These are phyloP conservation scores for Drosophila recens DNA, from an alignment of 2,888 invertebrate species.

Conservation along the genomic window DNA sequence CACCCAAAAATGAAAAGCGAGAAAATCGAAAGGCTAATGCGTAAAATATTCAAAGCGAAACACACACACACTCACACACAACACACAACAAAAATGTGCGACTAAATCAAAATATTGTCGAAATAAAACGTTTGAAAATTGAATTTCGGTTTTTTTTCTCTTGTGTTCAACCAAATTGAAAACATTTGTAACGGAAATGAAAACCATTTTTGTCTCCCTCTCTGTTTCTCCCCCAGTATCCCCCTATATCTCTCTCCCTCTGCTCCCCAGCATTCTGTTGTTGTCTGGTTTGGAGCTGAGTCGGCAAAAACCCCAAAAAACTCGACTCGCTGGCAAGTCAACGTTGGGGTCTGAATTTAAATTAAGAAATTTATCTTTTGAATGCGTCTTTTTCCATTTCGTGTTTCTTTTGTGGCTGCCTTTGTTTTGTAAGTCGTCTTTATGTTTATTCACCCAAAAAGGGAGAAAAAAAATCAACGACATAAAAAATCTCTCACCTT, in stretches of 20 bases:
- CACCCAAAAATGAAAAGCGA: constrained; percentile 43
- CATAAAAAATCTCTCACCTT: constrained; percentile 68
- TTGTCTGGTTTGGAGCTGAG: constrained; percentile 26
- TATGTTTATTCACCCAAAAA: constrained; percentile 41
- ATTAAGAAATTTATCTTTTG: constrained; percentile 82
- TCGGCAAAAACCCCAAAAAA: constrained; percentile 47
- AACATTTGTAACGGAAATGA: constrained; percentile 81
- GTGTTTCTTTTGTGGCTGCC: constrained; percentile 47
- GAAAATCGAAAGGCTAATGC: constrained; percentile 61
- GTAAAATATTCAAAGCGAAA: constrained; percentile 75
- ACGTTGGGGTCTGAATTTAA: constrained; percentile 77
- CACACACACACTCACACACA: constrained; percentile 11
- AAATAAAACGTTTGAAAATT: constrained; percentile 82
- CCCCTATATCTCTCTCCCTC: neutral
- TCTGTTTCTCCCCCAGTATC: neutral
- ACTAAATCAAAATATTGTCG: constrained; percentile 80
- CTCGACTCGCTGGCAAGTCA: constrained; percentile 60
- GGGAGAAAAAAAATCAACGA: constrained; percentile 13
- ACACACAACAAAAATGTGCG: constrained; percentile 44
- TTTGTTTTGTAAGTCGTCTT: constrained; percentile 61
- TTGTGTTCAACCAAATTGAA: constrained; percentile 68
- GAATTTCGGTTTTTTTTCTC: constrained; percentile 58
- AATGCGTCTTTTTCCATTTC: constrained; percentile 58
- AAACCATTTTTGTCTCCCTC: constrained; percentile 55
- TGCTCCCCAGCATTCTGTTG: neutral